These are phyloP conservation scores for Phalloptychus januarius DNA, from an alignment of 2,797 vertebrate species.

Conservation along the genomic window DNA sequence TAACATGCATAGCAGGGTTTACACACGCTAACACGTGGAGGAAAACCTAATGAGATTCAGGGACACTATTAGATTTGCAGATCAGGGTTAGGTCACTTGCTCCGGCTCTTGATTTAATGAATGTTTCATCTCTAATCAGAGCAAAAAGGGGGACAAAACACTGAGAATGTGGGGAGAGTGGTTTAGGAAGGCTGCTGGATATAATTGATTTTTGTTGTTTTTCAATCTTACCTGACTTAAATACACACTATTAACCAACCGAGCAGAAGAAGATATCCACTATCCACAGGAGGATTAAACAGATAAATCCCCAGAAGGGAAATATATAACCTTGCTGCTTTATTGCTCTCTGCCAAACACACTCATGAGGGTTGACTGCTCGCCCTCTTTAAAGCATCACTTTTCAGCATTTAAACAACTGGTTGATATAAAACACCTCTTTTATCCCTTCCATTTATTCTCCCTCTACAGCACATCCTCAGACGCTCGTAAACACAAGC, in stretches of 20 bases:
- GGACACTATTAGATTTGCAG: constrained; percentile 45
- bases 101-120: constrained; percentile 33
- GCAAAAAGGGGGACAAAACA: constrained; percentile 11
- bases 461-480: background rate
- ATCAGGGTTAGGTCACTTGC: constrained; percentile 38
- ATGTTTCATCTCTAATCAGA: constrained; percentile 25
- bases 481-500: constrained; percentile 1
- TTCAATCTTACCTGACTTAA: constrained; percentile 11
- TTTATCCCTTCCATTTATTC: constrained; percentile 5
- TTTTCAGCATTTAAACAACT: background rate
- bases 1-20: constrained; percentile 40
- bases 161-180: constrained; percentile 1
- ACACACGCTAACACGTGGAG: constrained; percentile 6
- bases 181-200: constrained; percentile 13
- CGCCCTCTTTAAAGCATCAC: background rate
- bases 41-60: constrained; percentile 39
- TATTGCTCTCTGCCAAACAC: constrained; percentile 21
- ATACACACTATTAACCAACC: constrained; percentile 36
- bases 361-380: constrained; percentile 37
- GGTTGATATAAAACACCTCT: background rate
- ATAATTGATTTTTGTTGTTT: constrained; percentile 20
- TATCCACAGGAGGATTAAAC: constrained; percentile 33
- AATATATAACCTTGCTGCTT: constrained; percentile 7
- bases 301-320: constrained; percentile 38
- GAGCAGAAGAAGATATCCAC: constrained; percentile 22